Evolutionary conservation across 2,113 vertebrate genomes (phyloP).

Genomic region (Fukomys damarensis): DNA sequence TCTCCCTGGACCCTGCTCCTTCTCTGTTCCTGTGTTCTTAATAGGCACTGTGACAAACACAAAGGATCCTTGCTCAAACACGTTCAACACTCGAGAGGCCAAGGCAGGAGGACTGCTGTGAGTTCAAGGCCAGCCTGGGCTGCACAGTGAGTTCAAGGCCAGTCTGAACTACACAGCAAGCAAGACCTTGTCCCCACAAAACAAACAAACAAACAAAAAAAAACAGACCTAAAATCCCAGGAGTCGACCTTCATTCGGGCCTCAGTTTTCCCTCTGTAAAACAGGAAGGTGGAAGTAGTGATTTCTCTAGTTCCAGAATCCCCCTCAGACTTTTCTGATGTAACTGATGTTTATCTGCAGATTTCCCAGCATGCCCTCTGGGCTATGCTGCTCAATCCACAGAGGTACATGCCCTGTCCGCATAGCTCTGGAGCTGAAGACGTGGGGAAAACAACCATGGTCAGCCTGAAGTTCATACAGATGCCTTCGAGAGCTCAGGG

Average conservation of each 20-base stretch:
- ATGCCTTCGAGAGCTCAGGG: conserved; percentile 12
- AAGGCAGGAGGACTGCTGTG: not conserved
- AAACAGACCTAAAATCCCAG: too few species aligned
- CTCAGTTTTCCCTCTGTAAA: not conserved
- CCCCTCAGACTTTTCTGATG: not conserved
- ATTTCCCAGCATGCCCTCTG: not conserved
- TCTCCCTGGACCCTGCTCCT: not conserved
- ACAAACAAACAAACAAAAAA: not conserved
- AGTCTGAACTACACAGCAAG: not conserved
- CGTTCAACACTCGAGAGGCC: not conserved
- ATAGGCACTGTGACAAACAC: not conserved
- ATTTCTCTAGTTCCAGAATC: not conserved
- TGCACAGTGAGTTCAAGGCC: not conserved
- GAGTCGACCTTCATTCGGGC: not conserved
- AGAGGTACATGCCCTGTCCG: not conserved
- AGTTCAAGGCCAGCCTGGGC: not conserved
- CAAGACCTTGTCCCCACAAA: not conserved
- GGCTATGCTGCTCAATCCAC: not conserved
- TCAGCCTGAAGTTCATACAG: not conserved
- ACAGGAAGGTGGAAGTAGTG: not conserved
- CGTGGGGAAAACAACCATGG: not conserved
- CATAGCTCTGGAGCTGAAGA: not conserved
- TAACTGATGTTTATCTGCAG: not conserved
- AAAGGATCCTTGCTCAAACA: not conserved
- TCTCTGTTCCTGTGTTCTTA: not conserved